Base-by-base conservation (phyloP, 2,888 invertebrate genomes). In the Metopia argyrocephala region DNA sequence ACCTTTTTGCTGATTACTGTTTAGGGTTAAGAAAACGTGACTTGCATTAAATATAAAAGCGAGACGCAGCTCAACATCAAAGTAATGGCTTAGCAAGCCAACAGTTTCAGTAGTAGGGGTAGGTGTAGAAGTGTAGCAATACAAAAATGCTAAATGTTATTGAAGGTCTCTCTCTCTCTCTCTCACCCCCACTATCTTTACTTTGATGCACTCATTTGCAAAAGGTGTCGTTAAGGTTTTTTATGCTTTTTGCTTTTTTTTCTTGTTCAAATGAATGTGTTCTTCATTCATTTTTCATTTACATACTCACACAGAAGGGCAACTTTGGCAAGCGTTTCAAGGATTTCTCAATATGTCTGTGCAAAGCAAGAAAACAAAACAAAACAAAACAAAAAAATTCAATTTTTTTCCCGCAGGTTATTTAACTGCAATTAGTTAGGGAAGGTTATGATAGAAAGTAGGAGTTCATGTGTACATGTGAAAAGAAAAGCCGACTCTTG, bases 221-320 rank as follows among this genome's bases (percentile, higher is more conserved):
- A 69, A 81, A 78, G 81, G 78, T 81, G 3, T 9, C 70, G 78
- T 56, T 74, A 70, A 81, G 80, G 80, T 78, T 78, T 79, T 81
- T 31, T 59, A 70, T 18, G 46, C 52, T 78, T 70, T 74, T 56
- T 3, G 15, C 38, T 3, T 38, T 38, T 15, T 15, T 38, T 38
- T 15, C 15, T 38, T 38, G 15, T 15, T 3, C 4, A 38, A 12
- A 4, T 38, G 61, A 21, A n/a, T n/a, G n/a, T n/a, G n/a, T n/a
- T n/a, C n/a, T n/a, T n/a, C n/a, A n/a, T n/a, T n/a, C n/a, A n/a
- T n/a, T n/a, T n/a, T n/a, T n/a, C n/a, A n/a, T n/a, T n/a, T n/a
- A n/a, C n/a, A n/a, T n/a, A n/a, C n/a, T n/a, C n/a, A n/a, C n/a
- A n/a, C n/a, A n/a, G n/a, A n/a, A n/a, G n/a, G n/a, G n/a, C n/a